Conservation (phyloP, 2,113 vertebrate species). For the Piaya cayana region DNA sequence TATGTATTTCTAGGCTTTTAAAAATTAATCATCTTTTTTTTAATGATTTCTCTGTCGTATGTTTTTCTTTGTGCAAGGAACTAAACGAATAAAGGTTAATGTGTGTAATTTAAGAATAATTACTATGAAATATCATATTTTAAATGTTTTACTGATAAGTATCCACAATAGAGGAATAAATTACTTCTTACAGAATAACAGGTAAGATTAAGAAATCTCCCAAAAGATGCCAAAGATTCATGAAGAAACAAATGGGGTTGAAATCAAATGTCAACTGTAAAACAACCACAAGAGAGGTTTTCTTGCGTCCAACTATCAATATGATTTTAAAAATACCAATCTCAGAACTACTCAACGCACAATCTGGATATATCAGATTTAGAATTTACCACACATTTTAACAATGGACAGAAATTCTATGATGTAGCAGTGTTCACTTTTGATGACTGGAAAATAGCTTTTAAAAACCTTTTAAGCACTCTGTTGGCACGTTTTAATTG, state of each 20-base stretch:
- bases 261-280: background rate
- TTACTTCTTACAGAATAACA: background rate
- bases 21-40: background rate
- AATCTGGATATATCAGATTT: background rate
- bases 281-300: background rate
- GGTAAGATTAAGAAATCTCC: background rate
- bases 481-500: background rate
- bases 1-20: background rate
- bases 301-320: background rate
- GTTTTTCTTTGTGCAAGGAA: background rate
- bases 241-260: background rate
- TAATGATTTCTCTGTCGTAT: background rate
- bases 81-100: background rate
- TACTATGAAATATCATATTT: background rate
- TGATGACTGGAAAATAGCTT: background rate
- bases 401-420: background rate
- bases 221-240: background rate
- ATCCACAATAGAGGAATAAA: background rate
- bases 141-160: background rate
- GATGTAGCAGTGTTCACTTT: background rate
- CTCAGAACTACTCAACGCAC: background rate
- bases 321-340: background rate
- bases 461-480: background rate
- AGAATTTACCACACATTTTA: background rate
- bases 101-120: background rate